These are phyloP conservation scores for Sciurus carolinensis DNA, from an alignment of 2,797 vertebrate species.

Conservation along the genomic window DNA sequence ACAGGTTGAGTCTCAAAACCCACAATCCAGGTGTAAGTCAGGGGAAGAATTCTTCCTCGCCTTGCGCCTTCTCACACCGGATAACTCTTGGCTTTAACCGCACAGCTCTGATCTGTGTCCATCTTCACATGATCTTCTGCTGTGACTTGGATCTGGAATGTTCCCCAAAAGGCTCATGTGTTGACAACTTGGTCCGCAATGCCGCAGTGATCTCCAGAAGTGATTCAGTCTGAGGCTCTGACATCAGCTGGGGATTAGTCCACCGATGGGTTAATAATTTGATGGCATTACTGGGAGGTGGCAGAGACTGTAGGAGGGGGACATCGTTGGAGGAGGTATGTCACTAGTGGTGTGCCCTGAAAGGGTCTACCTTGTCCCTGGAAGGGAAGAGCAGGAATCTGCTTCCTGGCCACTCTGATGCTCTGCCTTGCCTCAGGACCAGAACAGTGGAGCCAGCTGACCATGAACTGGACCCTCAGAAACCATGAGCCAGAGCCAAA, in stretches of 20 bases:
- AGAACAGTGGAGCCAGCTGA: not conserved
- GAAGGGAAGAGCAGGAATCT: no score
- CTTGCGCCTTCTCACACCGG: not conserved
- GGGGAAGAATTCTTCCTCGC: not conserved
- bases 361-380: not conserved
- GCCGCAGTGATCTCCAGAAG: not conserved
- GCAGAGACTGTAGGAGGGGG: no score
- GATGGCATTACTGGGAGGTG: not conserved
- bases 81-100: not conserved
- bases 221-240: no score
- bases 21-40: not conserved
- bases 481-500: not conserved
- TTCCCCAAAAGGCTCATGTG: not conserved
- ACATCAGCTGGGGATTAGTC: not conserved
- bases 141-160: not conserved
- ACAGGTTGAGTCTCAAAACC: not conserved
- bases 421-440: not conserved
- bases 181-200: not conserved
- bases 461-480: no score
- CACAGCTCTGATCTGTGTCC: not conserved
- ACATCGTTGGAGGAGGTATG: no score
- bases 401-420: not conserved
- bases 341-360: not conserved
- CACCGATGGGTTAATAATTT: not conserved
- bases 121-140: not conserved